Base-by-base conservation (phyloP, 2,113 vertebrate species). In the Chamaetylas fuelleborni region DNA sequence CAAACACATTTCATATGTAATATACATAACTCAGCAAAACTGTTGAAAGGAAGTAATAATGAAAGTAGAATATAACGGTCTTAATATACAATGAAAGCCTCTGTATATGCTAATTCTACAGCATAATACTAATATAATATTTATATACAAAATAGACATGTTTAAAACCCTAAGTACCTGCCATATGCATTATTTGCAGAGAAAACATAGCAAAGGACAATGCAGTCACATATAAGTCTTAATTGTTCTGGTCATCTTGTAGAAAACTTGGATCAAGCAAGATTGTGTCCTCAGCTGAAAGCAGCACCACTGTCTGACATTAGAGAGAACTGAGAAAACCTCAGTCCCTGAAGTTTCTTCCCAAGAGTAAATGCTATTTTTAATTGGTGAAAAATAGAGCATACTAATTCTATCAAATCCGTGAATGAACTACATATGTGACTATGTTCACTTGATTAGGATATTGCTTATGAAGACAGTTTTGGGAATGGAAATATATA, bases 321-420 rank as follows among this genome's bases (percentile, higher is more conserved):
- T 40, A 87, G 11, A 34, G 13, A 76, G 34, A 87, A n/a, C 1
- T 58, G 31, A 53, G 43, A 91, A 90, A 88, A 86, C 64, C 6
- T 5, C n/a, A 23, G 22, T 18, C 25, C 10, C n/a, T 47, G 34
- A 94, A 93, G 50, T 82, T 94, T 72, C 79, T 80, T 95, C 96
- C 95, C 95, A 91, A 82, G 96, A 90, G 95, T 90, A 85, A 94
- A 82, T 48, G 84, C 76, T 94, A 92, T 95, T 92, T 94, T 95
- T 94, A 91, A 84, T 92, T 89, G 47, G 81, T 92, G 96, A 93
- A 93, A 96, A 96, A 94, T 96, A 90, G 96, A 96, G 95, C 96
- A 94, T 93, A 61, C 74, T 96, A 96, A 96, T 96, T 94, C 74
- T 92, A 95, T 96, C 93, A 96, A 96, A 95, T 92, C 81, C 88